Conservation (phyloP, 2,888 invertebrate species). For the Eilema caniola region DNA sequence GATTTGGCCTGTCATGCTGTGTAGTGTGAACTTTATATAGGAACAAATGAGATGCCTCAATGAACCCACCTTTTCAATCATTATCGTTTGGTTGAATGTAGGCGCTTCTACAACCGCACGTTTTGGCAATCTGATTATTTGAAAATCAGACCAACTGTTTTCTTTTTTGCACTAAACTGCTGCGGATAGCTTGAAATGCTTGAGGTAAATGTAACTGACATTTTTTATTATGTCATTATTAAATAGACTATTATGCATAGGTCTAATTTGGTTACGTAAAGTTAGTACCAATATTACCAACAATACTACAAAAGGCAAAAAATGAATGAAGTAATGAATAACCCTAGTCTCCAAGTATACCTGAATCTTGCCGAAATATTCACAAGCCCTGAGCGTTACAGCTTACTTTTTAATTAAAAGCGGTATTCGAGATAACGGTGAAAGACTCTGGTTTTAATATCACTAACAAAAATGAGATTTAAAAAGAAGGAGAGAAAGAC, state of each 20-base stretch:
- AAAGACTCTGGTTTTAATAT: background rate
- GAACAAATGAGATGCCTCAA: background rate
- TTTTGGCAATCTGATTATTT: background rate
- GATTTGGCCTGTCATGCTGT: conserved; percentile 34
- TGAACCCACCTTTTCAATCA: background rate
- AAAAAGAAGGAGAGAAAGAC: background rate
- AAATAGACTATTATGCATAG: background rate
- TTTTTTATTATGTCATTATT: conserved; percentile 1
- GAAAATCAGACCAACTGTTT: background rate
- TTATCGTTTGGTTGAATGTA: background rate
- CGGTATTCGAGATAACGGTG: background rate
- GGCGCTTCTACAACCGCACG: background rate
- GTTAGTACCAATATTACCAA: background rate
- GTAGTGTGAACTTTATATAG: conserved; percentile 4
- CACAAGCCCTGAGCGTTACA: background rate
- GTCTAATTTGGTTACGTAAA: no score
- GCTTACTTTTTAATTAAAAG: background rate
- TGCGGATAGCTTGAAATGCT: background rate
- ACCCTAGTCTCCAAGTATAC: no score
- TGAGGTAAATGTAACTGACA: background rate
- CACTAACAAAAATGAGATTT: no score
- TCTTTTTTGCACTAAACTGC: no score
- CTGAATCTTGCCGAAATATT: background rate
- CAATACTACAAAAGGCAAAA: no score
- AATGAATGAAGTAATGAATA: no score